Evolutionary conservation across 2,797 vertebrate species (phyloP), one percentile per base, ranked within the genome.

Genomic region (Scolopax rusticola): DNA sequence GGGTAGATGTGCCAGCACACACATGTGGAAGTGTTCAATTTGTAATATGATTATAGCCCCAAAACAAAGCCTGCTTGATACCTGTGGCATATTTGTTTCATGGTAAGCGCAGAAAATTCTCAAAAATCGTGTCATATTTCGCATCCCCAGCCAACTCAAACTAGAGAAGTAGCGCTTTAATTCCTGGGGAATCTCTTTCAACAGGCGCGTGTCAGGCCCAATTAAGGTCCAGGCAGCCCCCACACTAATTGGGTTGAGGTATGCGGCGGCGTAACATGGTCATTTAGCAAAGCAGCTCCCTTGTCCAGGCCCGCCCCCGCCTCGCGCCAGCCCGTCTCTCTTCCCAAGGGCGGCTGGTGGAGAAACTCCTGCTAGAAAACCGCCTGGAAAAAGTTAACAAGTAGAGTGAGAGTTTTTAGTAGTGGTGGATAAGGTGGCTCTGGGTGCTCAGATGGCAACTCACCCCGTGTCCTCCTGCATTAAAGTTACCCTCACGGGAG

Each of bases 11-110:
- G 97, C 98, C 98, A 98, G 97, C 92, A 51, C 2, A 61, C 97
- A 98, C 98, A 98, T 98, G 97, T 98, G 98, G 98, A 98, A 98
- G 97, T 97, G 95, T 98, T 98, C 98, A 98, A 98, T 98, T 97
- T 98, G 98, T 97, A 98, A 98, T 95, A 89, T 97, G 98, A 98
- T 98, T 98, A 98, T 65, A 98, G 96, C 93, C 96, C 96, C 96
- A 59, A 74, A 97, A 98, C 95, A 97, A 98, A 97, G 97, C 96
- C 96, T 92, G 96, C 97, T 98, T 98, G 97, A 98, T 98, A 98
- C 97, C 97, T 98, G 97, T 96, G 98, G 98, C 98, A 97, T 97
- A 95, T 97, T 98, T 89, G 64, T 95, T 98, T 97, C 97, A 95
- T 94, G 97, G 97, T 87, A 96, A 98, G 97, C 61, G 41, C 95